Evolutionary conservation across 53 echinoderm and acorn worm genomes (phyloP), one percentile per base, ranked within the genome.

Genomic region (Zoroaster sp.): DNA sequence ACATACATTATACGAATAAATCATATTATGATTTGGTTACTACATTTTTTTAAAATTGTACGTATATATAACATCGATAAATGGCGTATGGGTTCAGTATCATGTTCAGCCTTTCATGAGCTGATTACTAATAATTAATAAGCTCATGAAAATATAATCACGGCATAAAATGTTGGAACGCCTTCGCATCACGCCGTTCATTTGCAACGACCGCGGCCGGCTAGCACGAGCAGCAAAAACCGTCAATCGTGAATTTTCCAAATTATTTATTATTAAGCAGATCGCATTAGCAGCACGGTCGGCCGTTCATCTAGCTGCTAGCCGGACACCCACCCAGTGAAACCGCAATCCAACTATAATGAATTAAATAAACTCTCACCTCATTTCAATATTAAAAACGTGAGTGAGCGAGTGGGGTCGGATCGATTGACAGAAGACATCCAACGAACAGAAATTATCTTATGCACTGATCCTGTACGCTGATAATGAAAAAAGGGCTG

Each of bases 351-450:
- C 37, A 7, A 5, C 6, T 37, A 71, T 71, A 38, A 71, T 71
- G 38, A 18, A 33, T 3, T 1, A 0, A 12, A 9, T 28, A 40
- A 43, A 46, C 83, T 37, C 71, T 71, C 15, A 71, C 72, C 85
- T 47, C 43, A 69, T 85, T 85, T 85, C 51, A 85, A 85, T 85
- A 85, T 85, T 85, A 85, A 85, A 85, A 71, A 34, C 30, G 31
- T 1, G 15, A 17, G 51, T 59, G 63, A 59, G 63, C 3, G 63
- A 11, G n/a, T 23, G 55, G n/a, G 0, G 21, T 59, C 9, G 63
- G 28, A 59, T 59, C 63, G 63, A 59, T 59, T 8, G 63, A 59
- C 23, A 25, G 63, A 8, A 21, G 18, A 23, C 9, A 3, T 28
- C 2, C 63, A 5, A 59, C 63, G 28, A 59, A 18, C 54, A 28